phyloP scores from a whole-genome alignment of 2,797 vertebrate genomes.

The Hephaestus fuliginosus region DNA sequence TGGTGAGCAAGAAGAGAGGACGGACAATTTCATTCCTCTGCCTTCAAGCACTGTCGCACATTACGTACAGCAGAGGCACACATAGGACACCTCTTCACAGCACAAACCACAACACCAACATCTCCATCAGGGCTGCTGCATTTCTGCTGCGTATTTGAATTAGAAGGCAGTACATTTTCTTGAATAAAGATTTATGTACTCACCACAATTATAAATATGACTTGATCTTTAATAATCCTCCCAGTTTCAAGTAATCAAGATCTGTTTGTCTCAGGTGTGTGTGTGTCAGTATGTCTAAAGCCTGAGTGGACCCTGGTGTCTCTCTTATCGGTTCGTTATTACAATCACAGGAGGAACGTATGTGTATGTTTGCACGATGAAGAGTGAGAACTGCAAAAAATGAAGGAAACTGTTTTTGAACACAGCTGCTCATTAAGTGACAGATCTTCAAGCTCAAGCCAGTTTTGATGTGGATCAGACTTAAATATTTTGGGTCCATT shows the following conservation, averaged over 20 bases:
- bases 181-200: no score
- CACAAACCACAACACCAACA: background rate
- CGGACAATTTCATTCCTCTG: constrained; percentile 39
- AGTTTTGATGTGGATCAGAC: background rate
- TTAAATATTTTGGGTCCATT: background rate
- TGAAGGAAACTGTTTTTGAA: background rate
- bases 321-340: background rate
- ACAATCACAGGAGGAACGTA: no score
- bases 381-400: no score
- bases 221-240: background rate
- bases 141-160: background rate
- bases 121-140: background rate
- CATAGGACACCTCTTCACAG: background rate
- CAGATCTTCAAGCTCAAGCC: background rate
- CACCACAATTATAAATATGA: background rate
- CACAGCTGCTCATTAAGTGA: background rate
- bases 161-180: background rate
- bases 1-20: constrained; percentile 45
- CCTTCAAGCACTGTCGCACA: constrained; percentile 25
- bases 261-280: background rate
- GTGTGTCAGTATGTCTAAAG: background rate
- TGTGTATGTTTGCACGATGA: no score
- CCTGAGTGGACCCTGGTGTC: background rate
- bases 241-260: background rate
- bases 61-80: background rate